Percentiles rank a stretch among this genome's conserved stretches.
phyloP scores from a whole-genome alignment of 1,140 invertebrate species.

The Sminthurinus signatus region DNA sequence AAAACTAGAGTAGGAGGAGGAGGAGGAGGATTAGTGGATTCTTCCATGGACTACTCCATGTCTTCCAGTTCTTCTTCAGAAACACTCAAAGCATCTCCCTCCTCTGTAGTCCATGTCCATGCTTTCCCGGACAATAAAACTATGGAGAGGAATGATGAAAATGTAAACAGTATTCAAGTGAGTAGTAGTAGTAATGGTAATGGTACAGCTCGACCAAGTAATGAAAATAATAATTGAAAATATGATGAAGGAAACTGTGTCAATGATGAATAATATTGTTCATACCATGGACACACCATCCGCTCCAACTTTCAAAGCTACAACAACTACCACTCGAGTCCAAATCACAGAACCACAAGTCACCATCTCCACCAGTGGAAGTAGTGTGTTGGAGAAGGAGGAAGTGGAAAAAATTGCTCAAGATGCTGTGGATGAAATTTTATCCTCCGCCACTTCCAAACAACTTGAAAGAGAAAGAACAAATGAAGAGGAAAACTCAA shows the following conservation, averaged over 20 bases:
- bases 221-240: conserved; percentile 4
- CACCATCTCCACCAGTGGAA: conserved; percentile 18
- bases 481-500: not conserved
- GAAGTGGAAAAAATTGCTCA: conserved; percentile 32
- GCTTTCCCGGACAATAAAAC: conserved; percentile 43
- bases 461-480: not conserved
- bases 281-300: conserved; percentile 3
- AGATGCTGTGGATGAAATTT: conserved; percentile 32
- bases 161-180: conserved; percentile 3
- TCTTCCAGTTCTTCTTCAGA: conserved; percentile 66
- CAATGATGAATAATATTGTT: conserved; percentile 31
- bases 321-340: not conserved
- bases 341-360: conserved; percentile 18
- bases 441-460: conserved; percentile 5
- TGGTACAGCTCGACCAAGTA: not conserved
- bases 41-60: too few relatives aligned
- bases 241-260: conserved; percentile 37
- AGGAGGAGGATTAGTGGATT: conserved; percentile 60
- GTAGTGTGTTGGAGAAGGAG: conserved; percentile 8
- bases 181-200: not conserved
- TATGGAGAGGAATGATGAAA: not conserved
- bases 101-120: conserved; percentile 34
- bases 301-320: not conserved
- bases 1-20: too few relatives aligned
- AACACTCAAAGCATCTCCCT: conserved; percentile 61